Evolutionary conservation across 2,888 invertebrate genomes (phyloP).

Genomic region (Priocnemis perturbator): DNA sequence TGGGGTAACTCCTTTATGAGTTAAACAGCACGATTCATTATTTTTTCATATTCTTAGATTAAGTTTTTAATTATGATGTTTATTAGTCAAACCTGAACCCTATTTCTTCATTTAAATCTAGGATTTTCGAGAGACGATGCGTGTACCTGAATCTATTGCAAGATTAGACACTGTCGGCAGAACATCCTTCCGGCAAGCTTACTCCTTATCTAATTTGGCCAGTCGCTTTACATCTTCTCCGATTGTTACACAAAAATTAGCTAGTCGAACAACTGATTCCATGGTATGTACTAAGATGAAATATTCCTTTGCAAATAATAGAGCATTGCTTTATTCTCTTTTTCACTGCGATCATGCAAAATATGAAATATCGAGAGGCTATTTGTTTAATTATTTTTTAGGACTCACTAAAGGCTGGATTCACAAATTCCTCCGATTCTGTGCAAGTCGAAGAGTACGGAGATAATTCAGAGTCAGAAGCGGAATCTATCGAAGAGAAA

Average conservation of each 20-base stretch:
- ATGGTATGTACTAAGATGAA: slow-evolving; percentile 52
- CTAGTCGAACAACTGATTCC: slow-evolving; percentile 55
- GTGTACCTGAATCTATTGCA: slow-evolving; percentile 76
- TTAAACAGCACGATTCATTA: slow-evolving; percentile 16
- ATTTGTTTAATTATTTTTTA: slow-evolving; percentile 37
- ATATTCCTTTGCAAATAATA: not conserved
- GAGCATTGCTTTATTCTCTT: not conserved
- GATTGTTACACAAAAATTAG: slow-evolving; percentile 53
- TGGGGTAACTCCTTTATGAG: slow-evolving; percentile 73
- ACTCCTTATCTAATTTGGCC: slow-evolving; percentile 69
- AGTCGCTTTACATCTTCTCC: slow-evolving; percentile 68
- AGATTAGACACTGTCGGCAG: slow-evolving; percentile 69
- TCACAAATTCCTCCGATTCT: slow-evolving; percentile 70
- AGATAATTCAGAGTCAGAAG: slow-evolving; percentile 66
- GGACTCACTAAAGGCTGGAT: slow-evolving; percentile 67
- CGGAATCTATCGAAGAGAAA: slow-evolving; percentile 63
- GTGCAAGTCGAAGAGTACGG: slow-evolving; percentile 70
- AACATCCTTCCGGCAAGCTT: slow-evolving; percentile 71
- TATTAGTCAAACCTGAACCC: too few species aligned
- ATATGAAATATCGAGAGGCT: not conserved
- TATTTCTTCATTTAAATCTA: slow-evolving; percentile 61
- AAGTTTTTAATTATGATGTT: not conserved
- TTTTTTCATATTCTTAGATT: not conserved
- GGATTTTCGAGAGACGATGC: slow-evolving; percentile 82
- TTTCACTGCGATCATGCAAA: not conserved